These are phyloP conservation scores for Discoglossus pictus DNA, from an alignment of 2,797 vertebrate genomes.

Conservation along the genomic window DNA sequence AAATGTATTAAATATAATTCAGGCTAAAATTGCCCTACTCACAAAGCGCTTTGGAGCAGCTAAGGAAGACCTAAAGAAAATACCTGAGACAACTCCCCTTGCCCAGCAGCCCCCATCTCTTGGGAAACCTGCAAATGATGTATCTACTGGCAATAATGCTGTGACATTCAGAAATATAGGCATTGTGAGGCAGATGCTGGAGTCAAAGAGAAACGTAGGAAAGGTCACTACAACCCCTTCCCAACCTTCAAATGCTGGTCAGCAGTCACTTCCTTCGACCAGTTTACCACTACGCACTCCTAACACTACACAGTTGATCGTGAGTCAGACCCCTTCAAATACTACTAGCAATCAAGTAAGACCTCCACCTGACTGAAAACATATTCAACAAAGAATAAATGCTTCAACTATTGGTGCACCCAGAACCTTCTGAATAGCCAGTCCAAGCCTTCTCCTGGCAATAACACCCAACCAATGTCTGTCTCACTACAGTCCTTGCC, in stretches of 20 bases:
- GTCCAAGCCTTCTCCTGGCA: constrained; percentile 68
- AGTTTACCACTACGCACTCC: constrained; percentile 26
- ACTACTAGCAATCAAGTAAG: constrained; percentile 22
- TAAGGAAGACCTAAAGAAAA: constrained; percentile 87
- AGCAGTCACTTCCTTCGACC: constrained; percentile 46
- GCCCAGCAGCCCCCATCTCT: constrained; percentile 65
- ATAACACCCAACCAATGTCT: constrained; percentile 78
- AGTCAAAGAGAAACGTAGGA: constrained; percentile 70
- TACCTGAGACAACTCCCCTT: constrained; percentile 72
- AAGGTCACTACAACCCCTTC: constrained; percentile 63
- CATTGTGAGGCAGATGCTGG: constrained; percentile 77
- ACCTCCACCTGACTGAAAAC: constrained; percentile 43
- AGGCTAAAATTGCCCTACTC: constrained; percentile 88
- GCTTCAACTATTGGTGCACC: constrained; percentile 63
- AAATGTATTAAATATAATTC: constrained; percentile 71
- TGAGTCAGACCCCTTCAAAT: constrained; percentile 25
- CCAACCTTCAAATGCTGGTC: constrained; percentile 69
- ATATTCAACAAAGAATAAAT: constrained; percentile 54
- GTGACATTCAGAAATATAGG: constrained; percentile 62
- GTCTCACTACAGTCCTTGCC: constrained; percentile 78
- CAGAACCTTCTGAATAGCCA: constrained; percentile 64
- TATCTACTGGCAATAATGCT: constrained; percentile 55
- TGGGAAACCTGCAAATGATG: constrained; percentile 64
- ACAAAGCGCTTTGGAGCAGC: constrained; percentile 92
- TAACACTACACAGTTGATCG: constrained; percentile 22